These are phyloP conservation scores for Polydrusus cervinus DNA, from an alignment of 2,888 invertebrate genomes.

Conservation along the genomic window DNA sequence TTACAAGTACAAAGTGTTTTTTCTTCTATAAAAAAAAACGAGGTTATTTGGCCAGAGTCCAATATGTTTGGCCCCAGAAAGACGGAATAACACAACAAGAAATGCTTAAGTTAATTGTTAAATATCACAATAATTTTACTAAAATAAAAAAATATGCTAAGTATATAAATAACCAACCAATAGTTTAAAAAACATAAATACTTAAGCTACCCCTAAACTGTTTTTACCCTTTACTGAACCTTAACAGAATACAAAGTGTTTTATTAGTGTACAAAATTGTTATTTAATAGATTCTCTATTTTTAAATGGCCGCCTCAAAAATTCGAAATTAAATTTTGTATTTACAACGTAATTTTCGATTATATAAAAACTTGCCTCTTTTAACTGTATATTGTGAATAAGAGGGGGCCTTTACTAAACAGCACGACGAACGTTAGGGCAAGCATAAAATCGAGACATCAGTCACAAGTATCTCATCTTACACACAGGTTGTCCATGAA, in stretches of 20 bases:
- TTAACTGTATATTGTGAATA: no score
- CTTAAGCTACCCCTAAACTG: conserved; percentile 17
- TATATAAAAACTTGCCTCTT: no score
- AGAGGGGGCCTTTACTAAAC: no score
- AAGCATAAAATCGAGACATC: no score
- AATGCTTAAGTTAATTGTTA: conserved; percentile 32
- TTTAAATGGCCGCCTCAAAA: neutral
- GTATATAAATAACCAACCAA: conserved; percentile 13
- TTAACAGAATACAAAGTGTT: conserved; percentile 7
- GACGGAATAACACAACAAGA: conserved; percentile 33
- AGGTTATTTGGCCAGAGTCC: conserved; percentile 33
- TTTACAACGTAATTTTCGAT: no score
- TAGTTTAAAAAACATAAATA: conserved; percentile 26
- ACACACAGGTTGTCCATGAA: no score
- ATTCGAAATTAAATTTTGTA: neutral
- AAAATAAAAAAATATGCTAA: conserved; percentile 16
- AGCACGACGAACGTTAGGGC: no score
- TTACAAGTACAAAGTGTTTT: conserved; percentile 40
- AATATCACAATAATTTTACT: conserved; percentile 47
- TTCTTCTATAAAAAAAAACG: conserved; percentile 28
- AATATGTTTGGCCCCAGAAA: conserved; percentile 40
- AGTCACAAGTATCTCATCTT: no score
- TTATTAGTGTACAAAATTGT: neutral
- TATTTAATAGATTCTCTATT: neutral
- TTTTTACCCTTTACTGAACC: conserved; percentile 1